Base-by-base conservation (phyloP, 2,113 vertebrate species). In the Perognathus longimembris region DNA sequence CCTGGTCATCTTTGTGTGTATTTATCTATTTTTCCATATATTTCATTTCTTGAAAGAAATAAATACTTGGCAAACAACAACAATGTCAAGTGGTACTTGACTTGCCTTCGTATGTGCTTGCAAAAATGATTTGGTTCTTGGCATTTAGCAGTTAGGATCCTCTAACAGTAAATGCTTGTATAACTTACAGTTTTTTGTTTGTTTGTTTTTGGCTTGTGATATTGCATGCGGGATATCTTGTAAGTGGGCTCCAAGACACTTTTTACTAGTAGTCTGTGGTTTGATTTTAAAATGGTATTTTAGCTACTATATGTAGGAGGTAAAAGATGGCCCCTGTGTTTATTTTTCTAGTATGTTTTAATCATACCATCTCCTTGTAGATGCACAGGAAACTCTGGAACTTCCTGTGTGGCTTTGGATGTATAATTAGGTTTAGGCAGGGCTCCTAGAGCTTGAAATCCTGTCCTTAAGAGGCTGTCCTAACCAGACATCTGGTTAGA, bases 391-490 rank as follows among this genome's bases (percentile, higher is more conserved):
- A 90, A 76, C 78, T 22, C 5, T 34, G 22, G 66, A 30, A 38
- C 61, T 92, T 92, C 40, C 67, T 70, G 15, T 88, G 59, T 76
- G 67, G 30, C 70, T 83, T 59, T 4, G 3, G 42, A 17, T 40
- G 26, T 91, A 59, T 89, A 75, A 86, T 96, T 93, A 83, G 34
- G 40, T 83, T 36, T 63, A 67, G 85, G 71, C 69, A 36, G 61
- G 42, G 73, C 85, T 83, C 73, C 89, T 50, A 8, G 88, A 77
- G 70, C 28, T 24, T 20, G 61, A 77, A 82, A 42, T 77, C 63
- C 64, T 89, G 69, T 88, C 74, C 22, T 20, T 8, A 75, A 80
- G 26, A 85, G 21, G 22, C 38, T 34, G 69, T 54, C 34, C 69
- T 67, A 17, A 54, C 50, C 50, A 54, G 50, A 54, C 59, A 61